Conservation (phyloP, 2,113 vertebrate genomes). For the Sakesphorus luctuosus region DNA sequence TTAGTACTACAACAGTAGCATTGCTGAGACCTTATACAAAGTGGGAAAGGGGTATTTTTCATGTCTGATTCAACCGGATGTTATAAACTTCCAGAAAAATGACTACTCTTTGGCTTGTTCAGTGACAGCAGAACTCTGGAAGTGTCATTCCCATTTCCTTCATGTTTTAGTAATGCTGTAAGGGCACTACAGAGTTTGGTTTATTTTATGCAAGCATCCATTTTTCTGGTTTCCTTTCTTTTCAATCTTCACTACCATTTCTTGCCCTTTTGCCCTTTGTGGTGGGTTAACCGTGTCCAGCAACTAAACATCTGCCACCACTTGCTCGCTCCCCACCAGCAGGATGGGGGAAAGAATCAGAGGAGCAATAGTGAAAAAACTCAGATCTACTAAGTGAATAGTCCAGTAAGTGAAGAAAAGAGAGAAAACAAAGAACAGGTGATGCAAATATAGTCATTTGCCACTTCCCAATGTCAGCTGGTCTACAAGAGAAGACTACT, state of each 20-base stretch:
- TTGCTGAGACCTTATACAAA: not conserved
- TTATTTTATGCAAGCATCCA: not conserved
- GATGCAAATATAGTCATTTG: not conserved
- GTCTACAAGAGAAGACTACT: not conserved
- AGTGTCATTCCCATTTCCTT: not conserved
- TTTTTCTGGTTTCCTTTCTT: not conserved
- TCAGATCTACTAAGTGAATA: not conserved
- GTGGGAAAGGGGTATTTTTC: not conserved
- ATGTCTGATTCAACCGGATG: not conserved
- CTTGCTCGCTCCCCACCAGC: not conserved
- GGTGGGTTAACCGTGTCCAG: not conserved
- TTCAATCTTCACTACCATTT: not conserved
- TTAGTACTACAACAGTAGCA: not conserved
- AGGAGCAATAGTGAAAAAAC: not conserved
- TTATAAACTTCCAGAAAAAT: not conserved
- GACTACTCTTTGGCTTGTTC: not conserved
- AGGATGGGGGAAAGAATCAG: not conserved
- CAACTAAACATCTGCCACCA: not conserved
- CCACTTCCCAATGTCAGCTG: fast-evolving
- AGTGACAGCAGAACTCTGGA: not conserved
- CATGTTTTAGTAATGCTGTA: not conserved
- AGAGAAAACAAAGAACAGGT: not conserved
- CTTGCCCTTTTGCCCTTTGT: not conserved
- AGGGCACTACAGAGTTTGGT: not conserved
- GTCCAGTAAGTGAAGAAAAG: not conserved